phyloP scores from a whole-genome alignment of 2,888 invertebrate genomes.

The Laothoe populi region DNA sequence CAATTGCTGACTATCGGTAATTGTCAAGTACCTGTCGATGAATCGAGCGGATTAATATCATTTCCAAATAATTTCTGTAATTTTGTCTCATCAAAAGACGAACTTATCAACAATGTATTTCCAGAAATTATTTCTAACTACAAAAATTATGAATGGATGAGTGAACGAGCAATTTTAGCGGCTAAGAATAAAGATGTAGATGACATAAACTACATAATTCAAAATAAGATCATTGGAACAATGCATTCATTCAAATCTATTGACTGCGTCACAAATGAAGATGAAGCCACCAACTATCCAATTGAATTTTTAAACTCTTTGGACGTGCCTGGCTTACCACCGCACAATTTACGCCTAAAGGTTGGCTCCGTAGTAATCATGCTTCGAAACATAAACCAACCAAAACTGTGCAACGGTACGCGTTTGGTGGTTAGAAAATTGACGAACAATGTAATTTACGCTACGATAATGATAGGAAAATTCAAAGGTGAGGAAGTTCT shows the following conservation, averaged over 20 bases:
- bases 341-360: slow-evolving; percentile 41
- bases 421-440: too few relatives aligned
- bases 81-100: slow-evolving; percentile 43
- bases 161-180: slow-evolving; percentile 48
- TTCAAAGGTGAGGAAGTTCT: too few relatives aligned
- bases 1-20: slow-evolving; percentile 36
- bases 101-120: slow-evolving; percentile 43
- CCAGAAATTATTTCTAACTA: slow-evolving; percentile 39
- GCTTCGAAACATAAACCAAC: slow-evolving; percentile 48
- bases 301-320: slow-evolving; percentile 46
- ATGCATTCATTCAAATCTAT: slow-evolving; percentile 38
- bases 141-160: slow-evolving; percentile 38
- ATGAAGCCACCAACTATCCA: slow-evolving; percentile 39
- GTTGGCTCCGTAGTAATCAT: slow-evolving; percentile 42
- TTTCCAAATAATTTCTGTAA: slow-evolving; percentile 32
- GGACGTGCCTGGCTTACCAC: slow-evolving; percentile 36
- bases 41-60: slow-evolving; percentile 29
- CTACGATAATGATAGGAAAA: too few relatives aligned
- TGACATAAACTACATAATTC: slow-evolving; percentile 35
- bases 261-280: slow-evolving; percentile 36
- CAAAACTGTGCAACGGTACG: neutral
- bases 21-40: slow-evolving; percentile 36
- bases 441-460: too few relatives aligned
- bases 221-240: slow-evolving; percentile 36
- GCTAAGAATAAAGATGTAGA: slow-evolving; percentile 41